Base-by-base conservation (phyloP, 2,888 invertebrate species). In the Callimorpha dominula region DNA sequence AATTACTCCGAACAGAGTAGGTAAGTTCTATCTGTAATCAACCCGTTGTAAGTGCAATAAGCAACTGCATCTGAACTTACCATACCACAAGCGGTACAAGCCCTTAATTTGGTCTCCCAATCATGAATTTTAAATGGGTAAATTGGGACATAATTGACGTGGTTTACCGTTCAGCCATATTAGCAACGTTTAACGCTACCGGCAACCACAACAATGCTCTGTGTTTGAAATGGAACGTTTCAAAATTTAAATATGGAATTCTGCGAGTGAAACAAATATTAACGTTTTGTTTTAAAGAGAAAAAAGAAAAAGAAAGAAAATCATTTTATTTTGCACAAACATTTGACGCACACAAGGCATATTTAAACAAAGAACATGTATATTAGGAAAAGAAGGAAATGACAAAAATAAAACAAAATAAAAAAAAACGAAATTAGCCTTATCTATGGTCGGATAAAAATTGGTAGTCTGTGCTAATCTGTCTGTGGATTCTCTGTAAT, bases 121-220 rank as follows among this genome's bases (percentile, higher is more conserved):
- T 79, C 81, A 83, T 82, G 77, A 79, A 82, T 81, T 82, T 82
- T 83, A 81, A 82, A 83, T 79, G 70, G 74, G 69, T 68, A 76
- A 83, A 83, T 78, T 81, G 81, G 76, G 74, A 81, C 81, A 79
- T 82, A 83, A 82, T 82, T 83, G 84, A 77, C 77, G 84, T 71
- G 84, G 84, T 83, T 78, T 79, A 76, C 81, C 81, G 81, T 76
- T 76, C 71, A 77, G 77, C 83, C 85, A 83, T 84, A 85, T 85
- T 84, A 83, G 85, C 74, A 80, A 76, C 78, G 78, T 77, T 78
- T 85, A 81, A 81, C 78, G 80, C 77, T 75, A 70, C 78, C 64
- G 76, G 71, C 68, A 72, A 85, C 85, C 83, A 77, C 85, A 83
- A 77, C 78, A 73, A 70, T 83, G 78, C 74, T 74, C 70, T 84